Evolutionary conservation across 2,113 vertebrate genomes (phyloP).

Genomic region (Smithornis capensis): DNA sequence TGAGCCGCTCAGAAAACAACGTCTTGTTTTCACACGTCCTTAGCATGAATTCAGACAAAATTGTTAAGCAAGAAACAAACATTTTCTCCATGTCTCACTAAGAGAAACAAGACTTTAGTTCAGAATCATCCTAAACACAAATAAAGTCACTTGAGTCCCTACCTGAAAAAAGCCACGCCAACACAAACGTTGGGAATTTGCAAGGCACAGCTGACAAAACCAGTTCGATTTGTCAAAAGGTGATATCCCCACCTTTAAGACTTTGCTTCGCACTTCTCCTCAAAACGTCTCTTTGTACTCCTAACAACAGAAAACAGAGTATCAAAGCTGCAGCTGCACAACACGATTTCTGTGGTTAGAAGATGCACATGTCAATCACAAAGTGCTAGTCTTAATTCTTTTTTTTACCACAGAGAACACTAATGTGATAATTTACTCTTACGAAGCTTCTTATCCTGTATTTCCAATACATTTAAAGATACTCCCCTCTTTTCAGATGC

Average conservation of each 20-base stretch:
- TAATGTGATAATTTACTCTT: background rate
- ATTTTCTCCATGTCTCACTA: background rate
- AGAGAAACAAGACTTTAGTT: background rate
- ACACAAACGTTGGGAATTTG: background rate
- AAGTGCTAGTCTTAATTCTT: background rate
- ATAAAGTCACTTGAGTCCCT: background rate
- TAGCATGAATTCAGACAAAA: background rate
- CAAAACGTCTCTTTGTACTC: background rate
- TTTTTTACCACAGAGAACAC: background rate
- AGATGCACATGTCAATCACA: background rate
- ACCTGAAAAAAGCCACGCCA: background rate
- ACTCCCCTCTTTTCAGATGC: background rate
- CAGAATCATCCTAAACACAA: background rate
- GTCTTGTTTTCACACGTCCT: background rate
- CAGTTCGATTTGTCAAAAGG: background rate
- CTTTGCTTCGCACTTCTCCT: background rate
- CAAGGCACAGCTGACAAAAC: background rate
- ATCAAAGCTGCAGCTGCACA: background rate
- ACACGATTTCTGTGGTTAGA: background rate
- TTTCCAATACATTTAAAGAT: background rate
- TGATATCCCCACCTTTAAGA: background rate
- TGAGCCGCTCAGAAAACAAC: background rate
- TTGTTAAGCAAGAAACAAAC: background rate
- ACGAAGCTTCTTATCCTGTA: background rate
- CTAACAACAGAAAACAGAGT: background rate